Conservation (phyloP, 2,113 vertebrate genomes). For the Mirza zaza region DNA sequence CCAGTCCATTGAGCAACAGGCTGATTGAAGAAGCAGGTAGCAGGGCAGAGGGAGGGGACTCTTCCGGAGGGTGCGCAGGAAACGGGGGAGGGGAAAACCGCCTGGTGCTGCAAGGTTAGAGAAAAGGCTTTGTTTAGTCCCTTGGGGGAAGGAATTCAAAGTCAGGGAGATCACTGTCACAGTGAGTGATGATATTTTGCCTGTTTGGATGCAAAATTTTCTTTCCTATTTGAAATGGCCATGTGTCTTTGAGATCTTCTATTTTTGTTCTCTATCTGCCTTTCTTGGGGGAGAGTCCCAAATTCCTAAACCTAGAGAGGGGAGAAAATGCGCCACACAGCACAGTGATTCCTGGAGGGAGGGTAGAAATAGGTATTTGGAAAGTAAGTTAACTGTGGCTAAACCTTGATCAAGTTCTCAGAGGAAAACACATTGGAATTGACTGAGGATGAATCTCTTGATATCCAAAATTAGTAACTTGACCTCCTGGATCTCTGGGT, state of each 20-base stretch:
- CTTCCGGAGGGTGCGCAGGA: not conserved
- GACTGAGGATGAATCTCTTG: not conserved
- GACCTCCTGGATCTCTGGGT: not conserved
- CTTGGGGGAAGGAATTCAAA: not conserved
- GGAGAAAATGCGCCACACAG: not conserved
- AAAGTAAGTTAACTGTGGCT: not conserved
- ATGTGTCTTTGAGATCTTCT: not conserved
- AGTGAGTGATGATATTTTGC: not conserved
- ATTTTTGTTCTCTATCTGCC: not conserved
- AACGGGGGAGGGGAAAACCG: not conserved
- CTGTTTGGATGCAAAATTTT: not conserved
- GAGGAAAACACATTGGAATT: not conserved
- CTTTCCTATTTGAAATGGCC: not conserved
- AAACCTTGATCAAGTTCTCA: not conserved
- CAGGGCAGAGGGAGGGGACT: not conserved
- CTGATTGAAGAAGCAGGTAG: slow-evolving; percentile 33
- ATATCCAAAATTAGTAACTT: not conserved
- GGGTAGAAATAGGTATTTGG: not conserved
- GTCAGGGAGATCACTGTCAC: not conserved
- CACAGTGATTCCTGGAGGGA: not conserved
- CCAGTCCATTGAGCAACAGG: not conserved
- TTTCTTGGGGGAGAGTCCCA: not conserved
- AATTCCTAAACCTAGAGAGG: not conserved
- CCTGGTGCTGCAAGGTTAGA: not conserved
- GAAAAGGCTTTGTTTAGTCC: not conserved